Percentiles rank a stretch among this genome's conserved stretches.
Conservation (phyloP, 2,888 invertebrate genomes). For the Dastarcus helophoroides region DNA sequence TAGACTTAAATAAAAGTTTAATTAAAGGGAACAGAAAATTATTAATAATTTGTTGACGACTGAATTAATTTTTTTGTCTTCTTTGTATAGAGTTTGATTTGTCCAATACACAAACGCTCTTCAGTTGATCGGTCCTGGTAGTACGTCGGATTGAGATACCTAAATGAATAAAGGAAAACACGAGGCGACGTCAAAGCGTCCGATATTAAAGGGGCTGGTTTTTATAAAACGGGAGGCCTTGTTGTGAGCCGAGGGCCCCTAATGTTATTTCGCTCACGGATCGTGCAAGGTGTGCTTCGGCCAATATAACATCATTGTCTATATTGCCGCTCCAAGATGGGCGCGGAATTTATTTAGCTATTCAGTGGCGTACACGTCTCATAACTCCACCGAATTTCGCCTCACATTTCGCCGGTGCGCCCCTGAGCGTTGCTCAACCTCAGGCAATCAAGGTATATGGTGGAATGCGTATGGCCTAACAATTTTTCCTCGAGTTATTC, state of each 20-base stretch:
- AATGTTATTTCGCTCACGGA: constrained; percentile 33
- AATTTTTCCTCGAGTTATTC: too few relatives aligned
- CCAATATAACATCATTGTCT: constrained; percentile 32
- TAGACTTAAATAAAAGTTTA: too few relatives aligned
- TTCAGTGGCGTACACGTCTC: constrained; percentile 16
- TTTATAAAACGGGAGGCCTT: constrained; percentile 8
- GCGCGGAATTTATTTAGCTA: constrained; percentile 26
- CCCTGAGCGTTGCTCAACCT: constrained; percentile 8
- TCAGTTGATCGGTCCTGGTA: too few relatives aligned
- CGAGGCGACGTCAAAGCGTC: constrained; percentile 19
- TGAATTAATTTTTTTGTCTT: too few relatives aligned
- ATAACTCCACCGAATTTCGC: constrained; percentile 1
- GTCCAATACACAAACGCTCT: too few relatives aligned
- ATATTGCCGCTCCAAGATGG: constrained; percentile 28
- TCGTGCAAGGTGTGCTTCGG: constrained; percentile 29
- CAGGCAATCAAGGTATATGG: constrained; percentile 14
- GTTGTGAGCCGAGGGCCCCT: constrained; percentile 19
- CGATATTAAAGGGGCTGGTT: constrained; percentile 23
- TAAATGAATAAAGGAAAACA: constrained; percentile 27
- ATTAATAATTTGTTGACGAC: too few relatives aligned
- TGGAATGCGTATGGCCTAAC: too few relatives aligned
- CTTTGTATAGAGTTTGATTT: too few relatives aligned
- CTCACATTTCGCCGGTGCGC: constrained; percentile 5
- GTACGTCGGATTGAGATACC: too few relatives aligned
- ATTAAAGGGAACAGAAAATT: too few relatives aligned